Base-by-base conservation (phyloP, 1,140 invertebrate species). In the Neoseiulus cucumeris region DNA sequence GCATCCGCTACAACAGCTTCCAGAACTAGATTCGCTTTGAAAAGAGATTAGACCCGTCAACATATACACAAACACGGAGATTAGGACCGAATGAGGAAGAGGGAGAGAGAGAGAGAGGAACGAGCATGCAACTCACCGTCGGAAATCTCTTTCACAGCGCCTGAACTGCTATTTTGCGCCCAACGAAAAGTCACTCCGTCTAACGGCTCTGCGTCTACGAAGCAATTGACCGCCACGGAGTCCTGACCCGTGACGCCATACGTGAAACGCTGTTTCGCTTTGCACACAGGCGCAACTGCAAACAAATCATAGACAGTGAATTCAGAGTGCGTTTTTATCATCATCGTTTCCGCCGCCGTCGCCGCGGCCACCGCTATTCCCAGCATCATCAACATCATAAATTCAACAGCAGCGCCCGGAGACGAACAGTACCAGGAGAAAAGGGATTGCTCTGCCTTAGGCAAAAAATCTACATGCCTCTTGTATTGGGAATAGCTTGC, bases 251-350 rank as follows among this genome's bases (percentile, higher is more conserved):
- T 69, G n/a, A 72, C 70, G 1, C 72, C 72, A 45, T 72, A 69
- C 2, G 69, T 66, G 2, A 70, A 41, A 9, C 67, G 47, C 28
- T 69, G 68, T 30, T 65, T 68, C 9, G 68, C 33, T 59, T 66
- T 69, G 39, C 73, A 74, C n/a, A 70, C 68, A 7, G 73, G 73
- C 39, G 73, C 67, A 66, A 70, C 73, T 73, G 66, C 0, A 67
- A 28, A 41, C 25, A 30, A 66, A 69, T 66, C 33, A 39, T 6
- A 39, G 33, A 39, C 33, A 9, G 14, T 42, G 7, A 66, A 66
- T 67, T 68, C 66, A 18, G 65, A 70, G 20, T 25, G 44, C 42
- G 30, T n/a, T 67, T 64, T 64, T 65, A 7, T 22, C 20, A 39
- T 45, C 44, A 44, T 39, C 25, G 12, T 18, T 44, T 4, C 33